Base-by-base conservation (phyloP, 2,113 vertebrate genomes). In the Craseonycteris thonglongyai region DNA sequence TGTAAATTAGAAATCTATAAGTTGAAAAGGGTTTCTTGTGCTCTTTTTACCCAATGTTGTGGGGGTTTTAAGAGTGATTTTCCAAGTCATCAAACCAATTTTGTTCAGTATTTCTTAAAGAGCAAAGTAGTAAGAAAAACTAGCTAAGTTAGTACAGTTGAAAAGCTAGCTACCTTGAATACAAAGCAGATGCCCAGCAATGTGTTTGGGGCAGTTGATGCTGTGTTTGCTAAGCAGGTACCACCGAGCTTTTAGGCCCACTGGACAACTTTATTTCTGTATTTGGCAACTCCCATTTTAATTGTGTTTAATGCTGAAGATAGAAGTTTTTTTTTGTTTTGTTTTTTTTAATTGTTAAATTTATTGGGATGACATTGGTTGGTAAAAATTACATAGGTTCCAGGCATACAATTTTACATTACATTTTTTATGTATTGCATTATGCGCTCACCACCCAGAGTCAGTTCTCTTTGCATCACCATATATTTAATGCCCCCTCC, bases 11-110 rank as follows among this genome's bases (percentile, higher is more conserved):
- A 49, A 75, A 79, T 61, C 80, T 90, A 76, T 83, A 66, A 69
- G 49, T 76, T 82, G 9, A 40, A 93, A 80, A 87, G 59, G 4
- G 72, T 93, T 93, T 76, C 82, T 38, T 66, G 40, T 83, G n/a
- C 40, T 89, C 47, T 84, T 90, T 93, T 45, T 30, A 88, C 58
- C 78, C 96, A 86, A 76, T 74, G 54, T 87, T 90, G 35, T 80
- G n/a, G 56, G 51, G 19, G 92, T 66, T 92, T 93, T 89, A 94
- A 59, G 79, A 96, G 68, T n/a, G 33, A 79, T 92, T 94, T 95
- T 94, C 82, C 71, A 95, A 76, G 66, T 84, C 72, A 96, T 90
- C 93, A 92, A 84, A 71, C 74, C 56, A 81, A 96, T 91, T 65
- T 49, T 45, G 93, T 90, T 89, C 26, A 79, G 45, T 33, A 71